These are phyloP conservation scores for Stegostoma tigrinum DNA, from an alignment of 2,113 vertebrate genomes.

Conservation along the genomic window DNA sequence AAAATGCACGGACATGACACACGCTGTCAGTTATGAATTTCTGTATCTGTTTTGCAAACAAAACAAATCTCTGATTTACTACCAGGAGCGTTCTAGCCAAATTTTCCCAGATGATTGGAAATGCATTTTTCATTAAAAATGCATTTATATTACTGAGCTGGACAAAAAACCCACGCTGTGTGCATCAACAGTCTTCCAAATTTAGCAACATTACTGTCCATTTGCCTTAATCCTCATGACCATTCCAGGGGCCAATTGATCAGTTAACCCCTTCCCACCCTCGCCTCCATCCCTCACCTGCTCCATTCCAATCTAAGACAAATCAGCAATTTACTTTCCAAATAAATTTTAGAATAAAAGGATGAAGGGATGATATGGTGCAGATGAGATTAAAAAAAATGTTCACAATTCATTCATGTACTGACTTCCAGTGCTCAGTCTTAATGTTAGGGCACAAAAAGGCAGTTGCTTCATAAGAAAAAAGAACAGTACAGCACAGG, in stretches of 20 bases:
- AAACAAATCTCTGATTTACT: conserved; percentile 31
- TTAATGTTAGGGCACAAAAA: not conserved
- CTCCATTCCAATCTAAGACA: not conserved
- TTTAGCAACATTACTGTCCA: not conserved
- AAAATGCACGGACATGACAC: not conserved
- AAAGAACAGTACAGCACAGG: no score
- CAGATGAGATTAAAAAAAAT: not conserved
- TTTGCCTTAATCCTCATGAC: not conserved
- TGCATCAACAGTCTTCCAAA: not conserved
- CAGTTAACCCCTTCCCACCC: not conserved
- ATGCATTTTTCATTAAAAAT: not conserved
- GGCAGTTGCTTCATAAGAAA: no score
- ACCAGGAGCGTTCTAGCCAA: not conserved
- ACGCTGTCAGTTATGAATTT: conserved; percentile 19
- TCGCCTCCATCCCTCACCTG: no score
- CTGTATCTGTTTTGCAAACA: conserved; percentile 14
- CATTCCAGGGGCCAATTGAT: not conserved
- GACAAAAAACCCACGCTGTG: not conserved
- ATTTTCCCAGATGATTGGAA: not conserved
- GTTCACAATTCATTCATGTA: not conserved
- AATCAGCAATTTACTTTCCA: not conserved
- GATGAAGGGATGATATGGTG: not conserved
- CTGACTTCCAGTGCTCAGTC: not conserved
- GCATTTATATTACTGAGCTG: not conserved
- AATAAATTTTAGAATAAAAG: not conserved